Evolutionary conservation across 2,113 vertebrate species (phyloP).

Genomic region (Crotalus helleri): DNA sequence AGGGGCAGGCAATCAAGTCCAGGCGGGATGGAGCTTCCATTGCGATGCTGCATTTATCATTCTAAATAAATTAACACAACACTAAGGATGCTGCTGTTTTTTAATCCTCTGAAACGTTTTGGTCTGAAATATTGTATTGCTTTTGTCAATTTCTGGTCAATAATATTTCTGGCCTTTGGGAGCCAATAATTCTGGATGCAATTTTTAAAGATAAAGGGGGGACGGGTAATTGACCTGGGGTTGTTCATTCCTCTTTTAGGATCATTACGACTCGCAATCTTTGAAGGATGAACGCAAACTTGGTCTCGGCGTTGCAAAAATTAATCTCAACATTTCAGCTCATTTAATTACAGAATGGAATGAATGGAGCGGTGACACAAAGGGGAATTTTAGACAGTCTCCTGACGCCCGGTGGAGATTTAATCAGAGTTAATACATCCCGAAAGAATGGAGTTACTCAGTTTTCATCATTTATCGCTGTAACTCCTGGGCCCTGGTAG

Average conservation of each 20-base stretch:
- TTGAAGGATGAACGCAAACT: background rate
- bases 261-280: background rate
- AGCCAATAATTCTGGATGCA: background rate
- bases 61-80: background rate
- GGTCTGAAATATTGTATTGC: background rate
- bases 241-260: background rate
- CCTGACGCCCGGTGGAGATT: background rate
- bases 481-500: slow-evolving; percentile 33
- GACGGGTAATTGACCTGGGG: background rate
- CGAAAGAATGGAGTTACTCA: background rate
- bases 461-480: slow-evolving; percentile 24
- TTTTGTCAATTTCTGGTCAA: background rate
- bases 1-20: background rate
- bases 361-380: background rate
- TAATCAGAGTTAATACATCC: slow-evolving; percentile 29
- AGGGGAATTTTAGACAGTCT: background rate
- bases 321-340: slow-evolving; percentile 10
- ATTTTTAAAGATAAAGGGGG: background rate
- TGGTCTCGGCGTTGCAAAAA: background rate
- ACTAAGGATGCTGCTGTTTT: background rate
- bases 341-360: slow-evolving; percentile 6
- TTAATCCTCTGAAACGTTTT: background rate
- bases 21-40: background rate
- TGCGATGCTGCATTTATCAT: background rate
- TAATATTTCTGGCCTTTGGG: background rate